Base-by-base conservation (phyloP, 2,888 invertebrate genomes). In the Hofmannophila pseudospretella region DNA sequence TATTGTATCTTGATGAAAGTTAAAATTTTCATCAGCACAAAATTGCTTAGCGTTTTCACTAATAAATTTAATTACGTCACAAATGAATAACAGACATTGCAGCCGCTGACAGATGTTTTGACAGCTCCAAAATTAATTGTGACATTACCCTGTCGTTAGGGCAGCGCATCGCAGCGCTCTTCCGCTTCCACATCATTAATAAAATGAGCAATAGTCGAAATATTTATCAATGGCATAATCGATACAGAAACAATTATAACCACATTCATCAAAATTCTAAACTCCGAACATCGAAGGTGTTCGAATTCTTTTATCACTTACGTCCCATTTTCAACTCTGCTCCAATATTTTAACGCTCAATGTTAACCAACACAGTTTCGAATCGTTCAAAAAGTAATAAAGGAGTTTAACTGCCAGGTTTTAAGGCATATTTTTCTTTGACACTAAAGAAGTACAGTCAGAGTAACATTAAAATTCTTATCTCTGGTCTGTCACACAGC, bases 191-290 rank as follows among this genome's bases (percentile, higher is more conserved):
- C 63, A 70, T 85, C 84, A 85, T 86, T 85, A 82, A 85, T 84
- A 86, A 85, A 84, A 84, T 84, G 84, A 84, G 84, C 76, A 80
- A 85, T 85, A 78, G 84, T 79, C 76, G 77, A 76, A 84, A 81
- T 85, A 81, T 85, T 82, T 84, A 85, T 85, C 85, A 85, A 84
- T 85, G 85, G 82, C 85, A 86, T 86, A 85, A 86, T 86, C 86
- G 85, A 86, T 85, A 85, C 82, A 79, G 81, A 84, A 86, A 86
- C 85, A 86, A 86, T 86, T 86, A 86, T 85, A 86, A 86, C 76
- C 74, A 73, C 84, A 86, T 86, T 76, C 76, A 86, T 86, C 86
- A 85, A 84, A 78, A 82, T 79, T 76, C 73, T 79, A 70, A 75
- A 77, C 73, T 77, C 64, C 57, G 59, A 54, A 60, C 59, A 57